A percentile compares a stretch with the other conserved stretches of the same genome.
phyloP scores from a whole-genome alignment of 2,113 vertebrate species.

The Fulica atra region DNA sequence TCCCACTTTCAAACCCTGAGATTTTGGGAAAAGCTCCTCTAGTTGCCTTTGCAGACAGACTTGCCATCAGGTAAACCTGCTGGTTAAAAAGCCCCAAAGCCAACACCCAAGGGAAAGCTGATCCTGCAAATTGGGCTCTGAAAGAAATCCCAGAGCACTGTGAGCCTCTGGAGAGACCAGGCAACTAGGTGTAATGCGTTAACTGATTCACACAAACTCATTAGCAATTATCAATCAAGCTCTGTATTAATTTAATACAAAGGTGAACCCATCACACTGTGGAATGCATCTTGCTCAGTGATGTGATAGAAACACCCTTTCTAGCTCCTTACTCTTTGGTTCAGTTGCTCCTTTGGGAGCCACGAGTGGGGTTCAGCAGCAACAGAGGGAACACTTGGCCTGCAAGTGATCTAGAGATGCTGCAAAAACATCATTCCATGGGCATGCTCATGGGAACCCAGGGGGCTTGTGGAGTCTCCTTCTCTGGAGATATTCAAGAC shows the following conservation, averaged over 20 bases:
- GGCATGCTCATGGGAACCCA: too few species aligned
- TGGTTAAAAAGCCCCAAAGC: not conserved
- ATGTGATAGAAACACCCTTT: not conserved
- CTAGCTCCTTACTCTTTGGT: not conserved
- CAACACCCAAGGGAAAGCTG: not conserved
- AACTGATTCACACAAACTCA: not conserved
- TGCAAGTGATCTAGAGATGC: not conserved
- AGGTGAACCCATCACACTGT: not conserved
- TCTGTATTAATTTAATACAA: not conserved
- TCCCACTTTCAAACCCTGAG: not conserved
- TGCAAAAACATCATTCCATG: rapidly evolving
- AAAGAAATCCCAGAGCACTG: not conserved
- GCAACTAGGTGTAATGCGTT: rapidly evolving
- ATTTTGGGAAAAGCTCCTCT: not conserved
- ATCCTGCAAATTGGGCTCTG: not conserved
- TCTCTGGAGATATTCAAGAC: too few species aligned
- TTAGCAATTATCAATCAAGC: not conserved
- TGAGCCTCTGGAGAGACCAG: not conserved
- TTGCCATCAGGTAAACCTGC: not conserved
- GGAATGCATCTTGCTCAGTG: not conserved
- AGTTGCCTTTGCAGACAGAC: not conserved
- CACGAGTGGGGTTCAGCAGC: not conserved
- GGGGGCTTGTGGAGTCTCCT: too few species aligned
- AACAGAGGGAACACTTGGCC: not conserved
- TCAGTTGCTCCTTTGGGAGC: not conserved